Evolutionary conservation across 2,888 invertebrate species (phyloP), one percentile per base, ranked within the genome.

Genomic region (Schizaphis graminum): DNA sequence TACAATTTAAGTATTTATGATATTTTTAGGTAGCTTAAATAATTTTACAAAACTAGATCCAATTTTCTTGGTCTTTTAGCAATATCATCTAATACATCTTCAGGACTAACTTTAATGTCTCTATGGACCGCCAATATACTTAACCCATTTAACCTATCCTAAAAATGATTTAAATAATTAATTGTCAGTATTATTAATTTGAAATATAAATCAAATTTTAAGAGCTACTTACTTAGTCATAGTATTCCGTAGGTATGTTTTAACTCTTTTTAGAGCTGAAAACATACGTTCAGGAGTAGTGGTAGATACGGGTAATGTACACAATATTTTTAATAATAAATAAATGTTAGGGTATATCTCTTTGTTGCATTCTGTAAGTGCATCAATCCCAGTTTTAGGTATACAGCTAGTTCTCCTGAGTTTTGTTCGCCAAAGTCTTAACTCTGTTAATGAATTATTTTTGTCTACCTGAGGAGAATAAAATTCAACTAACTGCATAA

Each of bases 261-360:
- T 94, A 77, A 94, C 77, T 84, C 95, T 49, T 94, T 95, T 94
- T 56, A 94, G 84, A 53, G 87, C 90, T 47, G 95, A 91, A 94
- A 95, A 89, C 61, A 67, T 67, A 67, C 94, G 94, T 91, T 95
- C 95, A 61, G 94, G 92, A 8, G 67, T 67, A 87, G 94, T 86
- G 35, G 95, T 95, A n/a, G 95, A 93, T 77, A 95, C 95, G 3
- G 95, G 95, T 35, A 95, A 88, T 49, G 94, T 94, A 28, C 91
- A 92, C 28, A 95, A 87, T n/a, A 94, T 94, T 86, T 95, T 91
- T 49, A 95, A 91, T 26, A 95, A 94, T 77, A 94, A 92, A 91
- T 94, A 77, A 67, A 95, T 89, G 47, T 95, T 95, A 24, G 94
- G 94, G 85, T 94, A 95, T 41, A 95, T 84, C 49, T 53, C 77